These are phyloP conservation scores for Apistogramma diplotaenia DNA, from an alignment of 2,113 vertebrate genomes.

Conservation along the genomic window DNA sequence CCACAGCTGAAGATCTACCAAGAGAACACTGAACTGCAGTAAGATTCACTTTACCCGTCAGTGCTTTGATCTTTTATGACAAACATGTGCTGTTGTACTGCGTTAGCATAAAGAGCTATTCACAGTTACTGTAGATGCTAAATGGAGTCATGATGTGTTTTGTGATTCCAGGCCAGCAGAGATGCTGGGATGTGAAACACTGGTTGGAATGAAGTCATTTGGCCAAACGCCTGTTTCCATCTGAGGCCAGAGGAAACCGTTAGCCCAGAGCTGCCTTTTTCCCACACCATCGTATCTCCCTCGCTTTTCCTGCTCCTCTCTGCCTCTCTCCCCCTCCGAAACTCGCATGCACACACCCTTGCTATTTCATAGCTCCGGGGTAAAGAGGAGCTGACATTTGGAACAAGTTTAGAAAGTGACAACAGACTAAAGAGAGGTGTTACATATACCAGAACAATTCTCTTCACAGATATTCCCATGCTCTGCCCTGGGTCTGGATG, in stretches of 20 bases:
- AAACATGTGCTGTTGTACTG: not conserved
- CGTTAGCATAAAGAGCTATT: slow-evolving; percentile 9
- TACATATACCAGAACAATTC: slow-evolving; percentile 35
- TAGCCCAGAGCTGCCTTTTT: slow-evolving; percentile 53
- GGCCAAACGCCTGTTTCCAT: slow-evolving; percentile 82
- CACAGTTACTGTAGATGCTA: slow-evolving; percentile 30
- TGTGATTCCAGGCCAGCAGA: slow-evolving; percentile 52
- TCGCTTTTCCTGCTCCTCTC: not conserved
- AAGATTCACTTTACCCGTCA: not conserved
- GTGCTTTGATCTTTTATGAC: not conserved
- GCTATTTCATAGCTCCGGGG: slow-evolving; percentile 8
- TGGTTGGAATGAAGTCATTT: slow-evolving; percentile 79
- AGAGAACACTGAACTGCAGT: not conserved
- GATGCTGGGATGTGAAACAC: slow-evolving; percentile 64
- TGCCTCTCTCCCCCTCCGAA: not conserved
- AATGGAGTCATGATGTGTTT: slow-evolving; percentile 52
- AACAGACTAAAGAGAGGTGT: slow-evolving; percentile 36
- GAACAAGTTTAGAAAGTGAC: slow-evolving; percentile 53
- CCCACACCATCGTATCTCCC: slow-evolving; percentile 57
- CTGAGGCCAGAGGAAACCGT: slow-evolving; percentile 65
- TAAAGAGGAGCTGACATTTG: slow-evolving; percentile 48
- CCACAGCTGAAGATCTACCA: not conserved
- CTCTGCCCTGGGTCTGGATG: not conserved
- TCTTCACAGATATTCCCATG: slow-evolving; percentile 24
- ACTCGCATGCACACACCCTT: not conserved